Evolutionary conservation across 2,797 vertebrate species (phyloP).

Genomic region (Poeciliopsis paucimaculata): DNA sequence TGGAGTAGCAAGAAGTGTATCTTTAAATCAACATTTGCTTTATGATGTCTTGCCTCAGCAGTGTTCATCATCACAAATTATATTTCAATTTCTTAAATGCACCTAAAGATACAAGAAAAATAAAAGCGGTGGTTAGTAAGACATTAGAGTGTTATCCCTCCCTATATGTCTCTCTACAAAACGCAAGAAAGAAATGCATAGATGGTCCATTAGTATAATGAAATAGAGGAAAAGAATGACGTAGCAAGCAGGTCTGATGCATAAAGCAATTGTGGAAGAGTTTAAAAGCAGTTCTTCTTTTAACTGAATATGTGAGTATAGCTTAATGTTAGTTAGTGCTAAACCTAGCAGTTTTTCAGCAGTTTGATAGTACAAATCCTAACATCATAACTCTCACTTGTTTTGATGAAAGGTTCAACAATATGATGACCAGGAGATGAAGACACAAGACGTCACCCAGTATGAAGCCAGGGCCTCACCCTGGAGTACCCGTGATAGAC

Average conservation of each 20-base stretch:
- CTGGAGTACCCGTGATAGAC: no score
- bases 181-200: neutral
- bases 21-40: neutral
- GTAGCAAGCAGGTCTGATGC: neutral
- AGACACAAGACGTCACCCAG: no score
- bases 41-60: neutral
- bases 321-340: neutral
- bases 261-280: neutral
- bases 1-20: neutral
- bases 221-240: neutral
- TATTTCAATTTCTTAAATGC: neutral
- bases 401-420: no score
- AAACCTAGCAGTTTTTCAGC: neutral
- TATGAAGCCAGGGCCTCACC: no score
- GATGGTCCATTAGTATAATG: conserved; percentile 3
- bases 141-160: neutral
- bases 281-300: neutral
- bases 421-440: no score
- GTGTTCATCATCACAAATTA: neutral
- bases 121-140: neutral
- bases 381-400: no score
- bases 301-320: neutral
- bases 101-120: neutral
- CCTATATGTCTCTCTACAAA: neutral
- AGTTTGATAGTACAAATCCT: neutral